Conservation (phyloP, 2,113 vertebrate species). For the Sapajus apella region DNA sequence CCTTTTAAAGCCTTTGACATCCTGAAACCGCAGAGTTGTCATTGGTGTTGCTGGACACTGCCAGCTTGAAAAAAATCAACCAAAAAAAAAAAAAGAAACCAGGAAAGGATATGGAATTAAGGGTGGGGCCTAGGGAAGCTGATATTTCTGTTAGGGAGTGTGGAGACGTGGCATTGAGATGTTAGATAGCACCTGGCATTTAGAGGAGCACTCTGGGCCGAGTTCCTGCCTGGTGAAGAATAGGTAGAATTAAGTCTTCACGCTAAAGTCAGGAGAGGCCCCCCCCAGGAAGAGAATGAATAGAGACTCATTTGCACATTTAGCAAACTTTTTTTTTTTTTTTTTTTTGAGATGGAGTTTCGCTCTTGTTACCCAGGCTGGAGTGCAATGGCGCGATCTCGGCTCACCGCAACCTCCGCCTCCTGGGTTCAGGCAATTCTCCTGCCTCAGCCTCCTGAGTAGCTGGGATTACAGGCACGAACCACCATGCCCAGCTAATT, state of each 20-base stretch:
- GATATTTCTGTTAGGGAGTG: neutral
- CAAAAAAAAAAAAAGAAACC: neutral
- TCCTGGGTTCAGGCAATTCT: no score
- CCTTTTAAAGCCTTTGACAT: slow-evolving; percentile 54
- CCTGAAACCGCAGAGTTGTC: slow-evolving; percentile 41
- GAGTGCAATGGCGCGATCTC: no score
- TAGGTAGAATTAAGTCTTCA: neutral
- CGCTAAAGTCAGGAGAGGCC: neutral
- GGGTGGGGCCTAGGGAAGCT: neutral
- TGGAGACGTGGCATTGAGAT: neutral
- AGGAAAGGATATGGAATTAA: neutral
- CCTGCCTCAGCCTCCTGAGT: no score
- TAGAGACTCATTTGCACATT: neutral
- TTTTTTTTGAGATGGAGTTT: no score
- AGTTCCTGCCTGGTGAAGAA: neutral
- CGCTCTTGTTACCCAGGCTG: no score
- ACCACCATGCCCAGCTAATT: no score
- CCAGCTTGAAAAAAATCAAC: neutral
- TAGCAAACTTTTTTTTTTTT: no score
- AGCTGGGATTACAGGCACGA: no score
- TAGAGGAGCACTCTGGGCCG: neutral
- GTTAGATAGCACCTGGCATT: neutral
- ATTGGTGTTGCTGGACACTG: neutral
- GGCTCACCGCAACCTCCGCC: no score
- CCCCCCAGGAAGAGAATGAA: neutral